Base-by-base conservation (phyloP, 2,797 vertebrate genomes). In the Enteromius trimaculatus region DNA sequence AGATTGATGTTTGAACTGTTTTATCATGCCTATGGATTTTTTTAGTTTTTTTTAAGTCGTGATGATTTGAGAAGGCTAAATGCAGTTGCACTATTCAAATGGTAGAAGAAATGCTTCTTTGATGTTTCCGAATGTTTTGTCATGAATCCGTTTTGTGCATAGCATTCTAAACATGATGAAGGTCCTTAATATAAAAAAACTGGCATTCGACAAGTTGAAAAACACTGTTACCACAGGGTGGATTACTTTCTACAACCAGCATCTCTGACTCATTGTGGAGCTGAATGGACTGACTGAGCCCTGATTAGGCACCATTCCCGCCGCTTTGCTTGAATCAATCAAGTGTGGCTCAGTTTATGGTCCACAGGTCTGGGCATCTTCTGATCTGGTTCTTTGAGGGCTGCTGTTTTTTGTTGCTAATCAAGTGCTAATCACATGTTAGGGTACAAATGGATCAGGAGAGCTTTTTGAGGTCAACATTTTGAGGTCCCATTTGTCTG, bases 361-460 rank as follows among this genome's bases (percentile, higher is more conserved):
- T 83, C 87, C 87, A 88, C 80, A 86, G 79, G 80, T 89, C 87
- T 89, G 88, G 87, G 84, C 1, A 0, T 26, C n/a, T 64, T 26
- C 42, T 39, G 78, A 44, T 26, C 42, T 53, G 58, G 74, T 60
- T 78, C 66, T 75, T 78, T 86, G 58, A 66, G 47, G 44, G 84
- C 49, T 62, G 58, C 19, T 17, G n/a, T 68, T 78, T 76, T 80
- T 77, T 74, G 78, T 47, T 78, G 84, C 78, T 82, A 86, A 89
- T 90, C 84, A 91, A 77, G 77, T 69, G 1, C 39, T 88, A 90
- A 91, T 90, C 75, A 87, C 53, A 88, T 77, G 83, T 84, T 91
- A 81, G 75, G 81, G 39, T 72, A 64, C 21, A 69, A 76, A 77
- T 8, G n/a, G 34, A 6, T 66, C 66, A 69, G 74, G 81, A 74